Evolutionary conservation across 2,797 vertebrate genomes (phyloP).

Genomic region (Rhabdomys pumilio): DNA sequence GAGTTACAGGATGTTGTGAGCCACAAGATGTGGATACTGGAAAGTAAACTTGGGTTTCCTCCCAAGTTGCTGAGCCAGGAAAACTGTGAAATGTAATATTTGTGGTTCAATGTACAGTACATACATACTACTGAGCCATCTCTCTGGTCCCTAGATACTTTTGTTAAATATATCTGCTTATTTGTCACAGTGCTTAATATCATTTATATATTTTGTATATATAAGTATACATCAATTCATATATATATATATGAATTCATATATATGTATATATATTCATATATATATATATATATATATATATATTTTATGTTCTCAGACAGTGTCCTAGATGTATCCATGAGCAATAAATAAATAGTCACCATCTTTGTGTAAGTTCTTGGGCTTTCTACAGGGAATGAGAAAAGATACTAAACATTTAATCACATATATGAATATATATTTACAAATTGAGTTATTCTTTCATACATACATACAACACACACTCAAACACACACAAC

Average conservation of each 20-base stretch:
- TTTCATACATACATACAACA: neutral
- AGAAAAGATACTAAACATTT: slow-evolving; percentile 45
- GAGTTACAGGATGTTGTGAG: neutral
- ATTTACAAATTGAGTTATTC: slow-evolving; percentile 16
- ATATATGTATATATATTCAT: neutral
- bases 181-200: neutral
- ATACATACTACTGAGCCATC: no score
- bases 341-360: slow-evolving; percentile 54
- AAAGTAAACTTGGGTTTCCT: neutral
- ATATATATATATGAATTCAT: neutral
- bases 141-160: neutral
- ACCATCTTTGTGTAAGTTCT: slow-evolving; percentile 16
- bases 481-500: neutral
- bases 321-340: neutral
- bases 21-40: neutral
- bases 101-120: neutral
- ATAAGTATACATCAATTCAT: neutral
- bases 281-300: neutral
- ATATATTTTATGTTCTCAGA: neutral
- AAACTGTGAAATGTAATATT: neutral
- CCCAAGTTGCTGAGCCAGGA: neutral
- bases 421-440: slow-evolving; percentile 9
- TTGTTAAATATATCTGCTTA: slow-evolving; percentile 32
- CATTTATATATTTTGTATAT: neutral
- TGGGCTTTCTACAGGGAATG: neutral